Evolutionary conservation across 2,888 invertebrate genomes (phyloP).

Genomic region (Dryobota labecula): DNA sequence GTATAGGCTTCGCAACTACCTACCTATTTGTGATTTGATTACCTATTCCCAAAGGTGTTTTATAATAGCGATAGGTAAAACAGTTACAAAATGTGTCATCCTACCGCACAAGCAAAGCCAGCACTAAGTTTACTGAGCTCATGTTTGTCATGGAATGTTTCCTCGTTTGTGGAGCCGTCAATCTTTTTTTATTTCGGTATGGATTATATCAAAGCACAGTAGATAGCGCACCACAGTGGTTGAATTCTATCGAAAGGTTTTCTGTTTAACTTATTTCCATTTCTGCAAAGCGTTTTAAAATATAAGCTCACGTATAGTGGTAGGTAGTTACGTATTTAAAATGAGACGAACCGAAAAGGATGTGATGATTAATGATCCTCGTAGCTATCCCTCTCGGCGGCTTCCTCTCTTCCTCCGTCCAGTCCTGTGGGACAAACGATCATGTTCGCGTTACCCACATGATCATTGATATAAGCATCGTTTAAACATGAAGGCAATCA

Average conservation of each 20-base stretch:
- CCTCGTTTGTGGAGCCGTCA: background rate
- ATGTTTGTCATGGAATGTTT: slow-evolving; percentile 9
- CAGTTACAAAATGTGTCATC: background rate
- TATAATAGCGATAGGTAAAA: background rate
- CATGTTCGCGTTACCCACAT: slow-evolving; percentile 59
- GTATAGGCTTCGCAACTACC: background rate
- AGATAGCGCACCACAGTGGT: background rate
- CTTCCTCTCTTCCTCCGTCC: slow-evolving; percentile 89
- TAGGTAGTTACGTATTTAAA: slow-evolving; percentile 42
- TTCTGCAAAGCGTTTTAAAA: slow-evolving; percentile 15
- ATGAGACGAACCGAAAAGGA: slow-evolving; percentile 85
- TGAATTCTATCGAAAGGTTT: background rate
- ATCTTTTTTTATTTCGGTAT: background rate
- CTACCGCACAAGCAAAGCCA: slow-evolving; percentile 20
- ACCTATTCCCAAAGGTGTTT: background rate
- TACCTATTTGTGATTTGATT: background rate
- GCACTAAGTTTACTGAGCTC: background rate
- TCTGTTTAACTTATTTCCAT: background rate
- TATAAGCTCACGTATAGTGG: slow-evolving; percentile 22
- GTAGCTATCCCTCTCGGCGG: slow-evolving; percentile 90
- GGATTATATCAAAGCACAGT: background rate
- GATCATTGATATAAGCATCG: slow-evolving; percentile 41
- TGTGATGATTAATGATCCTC: slow-evolving; percentile 90
- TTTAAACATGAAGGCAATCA: slow-evolving; percentile 47
- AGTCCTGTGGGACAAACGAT: slow-evolving; percentile 81